Percentiles rank a stretch among this genome's conserved stretches.
phyloP scores from a whole-genome alignment of 23 tunicate genomes.

The Corella eumyota region DNA sequence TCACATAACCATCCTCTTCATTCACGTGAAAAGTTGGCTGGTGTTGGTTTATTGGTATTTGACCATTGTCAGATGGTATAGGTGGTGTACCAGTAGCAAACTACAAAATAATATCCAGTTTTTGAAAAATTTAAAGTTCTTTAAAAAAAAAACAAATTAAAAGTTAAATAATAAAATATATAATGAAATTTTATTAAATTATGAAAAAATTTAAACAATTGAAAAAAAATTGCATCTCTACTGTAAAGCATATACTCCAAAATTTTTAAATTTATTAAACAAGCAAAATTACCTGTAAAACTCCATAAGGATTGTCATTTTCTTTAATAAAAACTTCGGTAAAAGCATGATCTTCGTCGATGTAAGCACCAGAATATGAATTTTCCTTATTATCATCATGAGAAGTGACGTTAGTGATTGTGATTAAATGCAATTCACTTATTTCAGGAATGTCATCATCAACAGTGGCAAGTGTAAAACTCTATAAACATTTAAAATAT shows the following conservation, averaged over 20 bases:
- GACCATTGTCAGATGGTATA: not conserved
- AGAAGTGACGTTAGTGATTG: conserved; percentile 5
- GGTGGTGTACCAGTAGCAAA: conserved; percentile 23
- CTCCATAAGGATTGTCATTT: conserved; percentile 69
- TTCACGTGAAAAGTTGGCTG: conserved; percentile 24
- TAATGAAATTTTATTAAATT: too few relatives aligned
- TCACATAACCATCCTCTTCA: conserved; percentile 42
- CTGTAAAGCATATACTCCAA: not conserved
- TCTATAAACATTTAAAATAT: conserved; percentile 24
- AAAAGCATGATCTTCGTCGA: conserved; percentile 3
- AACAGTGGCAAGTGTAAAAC: conserved; percentile 15
- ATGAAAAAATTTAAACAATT: too few relatives aligned
- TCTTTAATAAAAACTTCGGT: conserved; percentile 21
- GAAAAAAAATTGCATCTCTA: too few relatives aligned
- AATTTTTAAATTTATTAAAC: not conserved
- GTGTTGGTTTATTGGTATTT: conserved; percentile 7
- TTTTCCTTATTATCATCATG: conserved; percentile 41
- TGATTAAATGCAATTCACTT: conserved; percentile 26
- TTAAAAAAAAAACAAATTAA: conserved; percentile 1
- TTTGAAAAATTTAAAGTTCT: too few relatives aligned
- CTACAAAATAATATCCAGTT: conserved; percentile 13
- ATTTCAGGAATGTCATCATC: conserved; percentile 54
- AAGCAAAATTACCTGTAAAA: conserved; percentile 58
- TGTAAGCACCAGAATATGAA: conserved; percentile 48
- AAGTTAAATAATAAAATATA: too few relatives aligned